phyloP scores from a whole-genome alignment of 2,888 invertebrate genomes.

The Ophion ellenae region DNA sequence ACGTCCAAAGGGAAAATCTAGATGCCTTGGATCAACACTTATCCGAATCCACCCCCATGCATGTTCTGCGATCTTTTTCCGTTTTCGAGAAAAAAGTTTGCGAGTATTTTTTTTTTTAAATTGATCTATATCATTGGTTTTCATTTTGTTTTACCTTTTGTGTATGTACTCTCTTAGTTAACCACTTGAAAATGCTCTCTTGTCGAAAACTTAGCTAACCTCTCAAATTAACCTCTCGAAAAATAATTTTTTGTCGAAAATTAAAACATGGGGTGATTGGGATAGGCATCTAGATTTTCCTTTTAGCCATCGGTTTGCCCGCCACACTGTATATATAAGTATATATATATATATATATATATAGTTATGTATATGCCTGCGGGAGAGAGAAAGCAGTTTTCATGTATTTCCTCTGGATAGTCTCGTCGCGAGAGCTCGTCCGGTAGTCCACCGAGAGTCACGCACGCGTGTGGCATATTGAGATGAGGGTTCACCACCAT shows the following conservation, averaged over 20 bases:
- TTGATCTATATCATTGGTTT: background rate
- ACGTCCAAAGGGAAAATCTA: background rate
- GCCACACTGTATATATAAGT: background rate
- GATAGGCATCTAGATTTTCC: background rate
- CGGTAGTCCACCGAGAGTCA: conserved; percentile 54
- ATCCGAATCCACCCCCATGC: background rate
- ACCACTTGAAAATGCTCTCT: too few relatives aligned
- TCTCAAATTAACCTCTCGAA: too few relatives aligned
- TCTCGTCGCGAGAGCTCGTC: conserved; percentile 57
- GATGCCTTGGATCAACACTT: background rate
- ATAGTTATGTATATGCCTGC: background rate
- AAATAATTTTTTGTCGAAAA: too few relatives aligned
- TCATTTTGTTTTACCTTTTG: too few relatives aligned
- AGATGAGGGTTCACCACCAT: conserved; percentile 48
- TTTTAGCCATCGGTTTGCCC: background rate
- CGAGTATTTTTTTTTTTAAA: background rate
- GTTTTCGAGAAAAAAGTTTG: background rate
- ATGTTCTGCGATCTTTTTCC: background rate
- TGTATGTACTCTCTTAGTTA: too few relatives aligned
- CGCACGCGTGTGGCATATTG: conserved; percentile 69
- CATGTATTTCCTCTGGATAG: conserved; percentile 67
- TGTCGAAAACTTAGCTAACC: too few relatives aligned
- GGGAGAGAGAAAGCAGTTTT: conserved; percentile 60
- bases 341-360: background rate
- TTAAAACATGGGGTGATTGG: background rate